Conservation (phyloP, 1,140 invertebrate species). For the Heliconius nattereri region DNA sequence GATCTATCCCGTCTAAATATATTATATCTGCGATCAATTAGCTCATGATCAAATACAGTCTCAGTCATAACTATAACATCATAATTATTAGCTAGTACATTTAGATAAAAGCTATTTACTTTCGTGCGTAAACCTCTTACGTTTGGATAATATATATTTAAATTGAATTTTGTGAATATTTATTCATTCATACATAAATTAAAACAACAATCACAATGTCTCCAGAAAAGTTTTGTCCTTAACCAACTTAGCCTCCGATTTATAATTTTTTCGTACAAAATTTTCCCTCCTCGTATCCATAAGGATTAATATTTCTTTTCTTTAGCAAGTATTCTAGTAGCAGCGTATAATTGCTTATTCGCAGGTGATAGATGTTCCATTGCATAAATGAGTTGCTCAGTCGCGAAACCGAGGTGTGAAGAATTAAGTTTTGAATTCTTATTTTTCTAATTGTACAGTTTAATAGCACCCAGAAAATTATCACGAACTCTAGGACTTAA, state of each 20-base stretch:
- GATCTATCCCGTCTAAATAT: neutral
- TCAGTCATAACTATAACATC: neutral
- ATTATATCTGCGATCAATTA: neutral
- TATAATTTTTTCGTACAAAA: too few species aligned
- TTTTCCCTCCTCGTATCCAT: too few species aligned
- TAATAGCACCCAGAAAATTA: neutral
- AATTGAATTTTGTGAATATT: too few species aligned
- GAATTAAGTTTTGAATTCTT: conserved; percentile 9
- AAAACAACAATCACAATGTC: too few species aligned
- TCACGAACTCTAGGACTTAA: neutral
- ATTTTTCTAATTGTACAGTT: conserved; percentile 1
- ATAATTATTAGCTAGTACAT: neutral
- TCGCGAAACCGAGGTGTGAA: neutral
- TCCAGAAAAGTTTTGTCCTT: too few species aligned
- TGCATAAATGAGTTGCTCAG: neutral
- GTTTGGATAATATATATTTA: too few species aligned
- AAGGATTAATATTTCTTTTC: too few species aligned
- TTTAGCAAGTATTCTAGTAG: conserved; percentile 4
- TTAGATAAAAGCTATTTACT: neutral
- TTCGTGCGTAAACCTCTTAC: too few species aligned
- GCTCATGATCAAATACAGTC: neutral
- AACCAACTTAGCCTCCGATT: too few species aligned
- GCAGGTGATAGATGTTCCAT: conserved; percentile 9
- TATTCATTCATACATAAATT: too few species aligned
- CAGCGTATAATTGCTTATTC: conserved; percentile 12